A percentile compares a stretch with the other conserved stretches of the same genome.
phyloP scores from a whole-genome alignment of 1,140 invertebrate species.

The Drosophila orosa region DNA sequence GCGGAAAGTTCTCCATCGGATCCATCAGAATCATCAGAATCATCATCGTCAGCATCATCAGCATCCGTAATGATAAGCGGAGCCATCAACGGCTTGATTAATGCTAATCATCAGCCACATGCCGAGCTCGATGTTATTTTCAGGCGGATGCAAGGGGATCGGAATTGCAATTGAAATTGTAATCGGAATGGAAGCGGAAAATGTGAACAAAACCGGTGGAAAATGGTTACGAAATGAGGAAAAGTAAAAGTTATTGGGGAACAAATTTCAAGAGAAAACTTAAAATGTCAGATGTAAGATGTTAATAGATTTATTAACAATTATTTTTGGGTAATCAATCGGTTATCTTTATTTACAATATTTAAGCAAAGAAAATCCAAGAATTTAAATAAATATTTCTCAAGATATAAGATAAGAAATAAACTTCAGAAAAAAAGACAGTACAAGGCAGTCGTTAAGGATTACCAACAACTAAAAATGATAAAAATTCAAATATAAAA shows the following conservation, averaged over 20 bases:
- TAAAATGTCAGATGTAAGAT: too few species aligned
- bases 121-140: slow-evolving; percentile 1
- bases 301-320: not conserved
- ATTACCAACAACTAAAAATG: not conserved
- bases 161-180: not conserved
- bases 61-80: slow-evolving; percentile 47
- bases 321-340: not conserved
- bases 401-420: not conserved
- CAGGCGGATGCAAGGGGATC: not conserved
- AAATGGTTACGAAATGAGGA: not conserved
- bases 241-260: not conserved
- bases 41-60: slow-evolving; percentile 14
- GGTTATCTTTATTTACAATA: too few species aligned
- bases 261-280: not conserved
- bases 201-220: not conserved
- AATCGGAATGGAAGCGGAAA: slow-evolving; percentile 12
- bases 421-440: not conserved
- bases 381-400: too few species aligned
- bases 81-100: slow-evolving; percentile 47
- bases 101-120: slow-evolving; percentile 49
- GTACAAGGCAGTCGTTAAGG: not conserved
- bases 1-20: slow-evolving; percentile 45
- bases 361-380: too few species aligned
- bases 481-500: slow-evolving; percentile 1
- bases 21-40: slow-evolving; percentile 26